Conservation (phyloP, 1,140 invertebrate species). For the Gonatopus flavifemur region DNA sequence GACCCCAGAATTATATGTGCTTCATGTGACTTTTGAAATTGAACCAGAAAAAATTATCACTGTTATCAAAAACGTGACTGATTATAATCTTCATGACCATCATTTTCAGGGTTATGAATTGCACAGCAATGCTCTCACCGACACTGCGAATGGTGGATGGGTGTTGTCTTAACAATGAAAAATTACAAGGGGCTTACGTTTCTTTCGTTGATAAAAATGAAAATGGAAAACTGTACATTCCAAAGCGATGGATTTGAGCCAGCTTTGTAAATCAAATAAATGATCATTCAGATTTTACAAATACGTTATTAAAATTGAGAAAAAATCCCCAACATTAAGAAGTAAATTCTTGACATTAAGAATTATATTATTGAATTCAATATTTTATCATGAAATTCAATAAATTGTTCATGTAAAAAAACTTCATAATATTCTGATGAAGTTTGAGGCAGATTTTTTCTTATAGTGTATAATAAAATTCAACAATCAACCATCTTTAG, state of each 20-base stretch:
- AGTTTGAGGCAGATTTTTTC: too few species aligned
- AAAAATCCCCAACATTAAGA: too few species aligned
- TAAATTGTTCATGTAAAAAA: too few species aligned
- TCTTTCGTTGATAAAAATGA: neutral
- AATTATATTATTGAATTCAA: too few species aligned
- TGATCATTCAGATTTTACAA: too few species aligned
- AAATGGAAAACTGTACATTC: neutral
- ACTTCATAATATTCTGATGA: too few species aligned
- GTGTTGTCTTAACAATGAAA: neutral
- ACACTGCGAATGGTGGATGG: neutral
- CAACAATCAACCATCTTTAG: too few species aligned
- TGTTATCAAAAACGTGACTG: neutral
- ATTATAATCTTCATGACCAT: neutral
- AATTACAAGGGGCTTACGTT: neutral
- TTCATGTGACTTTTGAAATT: neutral
- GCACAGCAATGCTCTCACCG: neutral
- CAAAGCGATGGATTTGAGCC: slow-evolving; percentile 3
- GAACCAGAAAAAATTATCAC: neutral
- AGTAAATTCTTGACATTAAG: too few species aligned
- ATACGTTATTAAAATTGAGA: too few species aligned
- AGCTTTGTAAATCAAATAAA: too few species aligned
- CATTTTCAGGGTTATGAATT: slow-evolving; percentile 4
- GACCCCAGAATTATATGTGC: neutral
- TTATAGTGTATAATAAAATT: too few species aligned
- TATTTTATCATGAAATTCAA: too few species aligned